Percentiles rank a stretch among this genome's conserved stretches.
phyloP scores from a whole-genome alignment of 2,888 invertebrate species.

The Neria commutata region DNA sequence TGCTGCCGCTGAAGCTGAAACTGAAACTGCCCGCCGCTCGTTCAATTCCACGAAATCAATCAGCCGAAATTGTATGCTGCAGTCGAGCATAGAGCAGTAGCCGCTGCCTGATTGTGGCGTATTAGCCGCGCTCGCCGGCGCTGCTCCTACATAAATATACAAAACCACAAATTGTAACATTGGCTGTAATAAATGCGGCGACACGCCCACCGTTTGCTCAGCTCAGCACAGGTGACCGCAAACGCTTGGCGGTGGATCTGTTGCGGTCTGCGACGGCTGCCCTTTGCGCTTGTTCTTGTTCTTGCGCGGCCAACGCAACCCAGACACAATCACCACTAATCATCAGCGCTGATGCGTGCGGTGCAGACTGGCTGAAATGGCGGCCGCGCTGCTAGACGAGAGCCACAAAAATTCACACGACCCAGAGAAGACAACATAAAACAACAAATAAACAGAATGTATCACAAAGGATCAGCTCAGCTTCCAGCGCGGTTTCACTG shows the following conservation, averaged over 20 bases:
- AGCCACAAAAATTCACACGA: conserved; percentile 48
- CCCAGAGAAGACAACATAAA: conserved; percentile 42
- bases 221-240: conserved; percentile 16
- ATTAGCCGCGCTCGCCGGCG: conserved; percentile 15
- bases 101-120: conserved; percentile 8
- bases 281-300: no score
- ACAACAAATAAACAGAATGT: conserved; percentile 56
- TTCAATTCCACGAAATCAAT: conserved; percentile 52
- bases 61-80: conserved; percentile 35
- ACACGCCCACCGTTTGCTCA: conserved; percentile 52
- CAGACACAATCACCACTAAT: conserved; percentile 46
- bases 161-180: conserved; percentile 58
- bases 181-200: conserved; percentile 57
- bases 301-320: conserved; percentile 18
- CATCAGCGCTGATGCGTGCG: conserved; percentile 19
- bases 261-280: conserved; percentile 16
- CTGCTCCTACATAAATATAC: no score
- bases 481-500: neutral
- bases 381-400: conserved; percentile 34
- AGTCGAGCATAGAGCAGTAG: neutral
- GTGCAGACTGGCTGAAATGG: conserved; percentile 35
- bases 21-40: no score
- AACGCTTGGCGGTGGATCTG: conserved; percentile 24
- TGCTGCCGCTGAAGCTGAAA: no score
- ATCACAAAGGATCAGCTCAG: conserved; percentile 33